Evolutionary conservation across 1,140 invertebrate genomes (phyloP).

Genomic region (Zaprionus tsacasi): DNA sequence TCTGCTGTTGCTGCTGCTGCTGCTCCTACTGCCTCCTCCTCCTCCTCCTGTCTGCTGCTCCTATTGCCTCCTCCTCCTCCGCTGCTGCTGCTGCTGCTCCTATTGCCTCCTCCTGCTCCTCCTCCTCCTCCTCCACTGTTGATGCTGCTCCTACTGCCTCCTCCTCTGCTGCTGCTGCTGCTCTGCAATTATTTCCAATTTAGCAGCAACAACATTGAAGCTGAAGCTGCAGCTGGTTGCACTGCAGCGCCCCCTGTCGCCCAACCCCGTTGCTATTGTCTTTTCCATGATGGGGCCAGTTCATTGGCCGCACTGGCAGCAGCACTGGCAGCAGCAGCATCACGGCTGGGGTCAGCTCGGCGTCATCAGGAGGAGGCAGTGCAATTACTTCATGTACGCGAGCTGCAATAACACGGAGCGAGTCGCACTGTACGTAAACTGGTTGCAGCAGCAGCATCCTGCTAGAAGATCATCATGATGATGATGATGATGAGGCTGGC

Average conservation of each 20-base stretch:
- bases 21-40: not conserved
- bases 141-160: not conserved
- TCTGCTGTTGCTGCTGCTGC: constrained; percentile 31
- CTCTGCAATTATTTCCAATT: constrained; percentile 80
- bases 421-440: constrained; percentile 79
- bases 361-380: constrained; percentile 39
- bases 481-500: constrained; percentile 7
- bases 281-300: not conserved
- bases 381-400: constrained; percentile 82
- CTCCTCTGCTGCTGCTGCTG: constrained; percentile 34
- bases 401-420: constrained; percentile 71
- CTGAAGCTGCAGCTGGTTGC: constrained; percentile 23
- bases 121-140: not conserved
- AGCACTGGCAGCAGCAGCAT: constrained; percentile 28
- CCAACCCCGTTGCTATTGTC: constrained; percentile 18
- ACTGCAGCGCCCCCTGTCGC: not conserved
- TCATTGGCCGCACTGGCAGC: not conserved
- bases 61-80: too few species aligned
- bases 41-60: constrained; percentile 23
- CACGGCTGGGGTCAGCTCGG: constrained; percentile 48
- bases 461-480: constrained; percentile 7
- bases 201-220: constrained; percentile 70
- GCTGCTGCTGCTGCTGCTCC: constrained; percentile 50
- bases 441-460: constrained; percentile 51
- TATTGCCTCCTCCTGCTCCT: not conserved